Conservation (phyloP, 1,140 invertebrate genomes). For the Sminthurinus signatus region DNA sequence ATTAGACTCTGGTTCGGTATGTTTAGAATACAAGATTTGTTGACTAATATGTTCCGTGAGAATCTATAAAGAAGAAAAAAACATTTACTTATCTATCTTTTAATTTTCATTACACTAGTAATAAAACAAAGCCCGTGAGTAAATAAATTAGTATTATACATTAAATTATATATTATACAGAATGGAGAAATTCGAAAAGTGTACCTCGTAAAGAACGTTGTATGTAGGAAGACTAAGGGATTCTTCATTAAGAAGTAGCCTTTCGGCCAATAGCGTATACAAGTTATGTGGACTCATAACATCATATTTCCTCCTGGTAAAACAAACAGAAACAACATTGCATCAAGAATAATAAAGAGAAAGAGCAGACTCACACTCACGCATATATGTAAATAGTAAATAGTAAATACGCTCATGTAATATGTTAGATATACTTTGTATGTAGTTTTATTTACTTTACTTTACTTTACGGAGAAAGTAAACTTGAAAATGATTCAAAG, state of each 20-base stretch:
- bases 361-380: neutral
- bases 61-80: slow-evolving; percentile 57
- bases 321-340: slow-evolving; percentile 20
- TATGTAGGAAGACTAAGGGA: slow-evolving; percentile 87
- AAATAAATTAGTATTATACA: too few species aligned
- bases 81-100: too few species aligned
- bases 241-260: slow-evolving; percentile 81
- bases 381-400: too few species aligned
- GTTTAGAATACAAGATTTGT: slow-evolving; percentile 83
- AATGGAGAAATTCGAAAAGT: too few species aligned
- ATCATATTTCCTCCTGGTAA: slow-evolving; percentile 86
- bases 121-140: too few species aligned
- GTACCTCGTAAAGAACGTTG: slow-evolving; percentile 98
- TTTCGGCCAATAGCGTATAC: slow-evolving; percentile 89
- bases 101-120: too few species aligned
- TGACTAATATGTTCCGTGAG: slow-evolving; percentile 94
- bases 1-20: slow-evolving; percentile 88
- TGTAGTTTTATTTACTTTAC: neutral
- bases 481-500: too few species aligned
- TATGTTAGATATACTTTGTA: too few species aligned
- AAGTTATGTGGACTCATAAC: slow-evolving; percentile 98
- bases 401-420: too few species aligned
- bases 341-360: neutral
- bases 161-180: too few species aligned
- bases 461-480: too few species aligned